These are phyloP conservation scores for Crepidodera aurea DNA, from an alignment of 2,888 invertebrate genomes.

Conservation along the genomic window DNA sequence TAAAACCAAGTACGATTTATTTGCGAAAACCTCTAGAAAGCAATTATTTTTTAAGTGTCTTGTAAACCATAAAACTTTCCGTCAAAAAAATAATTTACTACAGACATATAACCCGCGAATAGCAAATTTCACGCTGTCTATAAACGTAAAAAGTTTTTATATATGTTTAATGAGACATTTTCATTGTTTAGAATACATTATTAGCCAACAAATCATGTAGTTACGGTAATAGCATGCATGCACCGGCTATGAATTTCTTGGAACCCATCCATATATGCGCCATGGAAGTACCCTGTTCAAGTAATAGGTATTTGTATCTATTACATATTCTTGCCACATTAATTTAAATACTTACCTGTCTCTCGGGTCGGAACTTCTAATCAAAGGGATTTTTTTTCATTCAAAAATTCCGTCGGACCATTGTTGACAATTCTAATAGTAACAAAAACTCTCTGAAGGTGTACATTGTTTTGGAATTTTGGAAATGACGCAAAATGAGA, in stretches of 20 bases:
- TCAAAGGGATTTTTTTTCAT: slow-evolving; percentile 13
- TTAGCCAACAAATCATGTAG: slow-evolving; percentile 33
- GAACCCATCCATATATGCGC: slow-evolving; percentile 23
- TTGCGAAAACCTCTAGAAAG: background rate
- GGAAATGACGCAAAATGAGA: too few species aligned
- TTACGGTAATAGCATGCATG: slow-evolving; percentile 26
- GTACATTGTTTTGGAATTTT: too few species aligned
- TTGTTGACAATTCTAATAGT: too few species aligned
- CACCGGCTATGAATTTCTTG: slow-evolving; percentile 22
- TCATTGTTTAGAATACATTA: slow-evolving; percentile 34
- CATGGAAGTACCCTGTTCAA: background rate
- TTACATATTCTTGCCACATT: slow-evolving; percentile 10
- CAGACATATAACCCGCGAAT: slow-evolving; percentile 4
- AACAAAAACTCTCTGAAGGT: too few species aligned
- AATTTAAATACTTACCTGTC: slow-evolving; percentile 11
- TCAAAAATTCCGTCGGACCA: too few species aligned
- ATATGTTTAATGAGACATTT: slow-evolving; percentile 35
- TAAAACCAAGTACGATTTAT: too few species aligned
- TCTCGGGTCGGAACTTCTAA: slow-evolving; percentile 15
- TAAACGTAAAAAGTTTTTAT: slow-evolving; percentile 16
- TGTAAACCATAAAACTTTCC: slow-evolving; percentile 12
- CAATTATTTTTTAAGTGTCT: slow-evolving; percentile 18
- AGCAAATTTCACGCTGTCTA: slow-evolving; percentile 23
- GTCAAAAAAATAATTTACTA: slow-evolving; percentile 25
- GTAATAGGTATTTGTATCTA: slow-evolving; percentile 17